A percentile compares a stretch with the other conserved stretches of the same genome.
phyloP scores from a whole-genome alignment of 2,113 vertebrate species.

The Oncorhynchus nerka region DNA sequence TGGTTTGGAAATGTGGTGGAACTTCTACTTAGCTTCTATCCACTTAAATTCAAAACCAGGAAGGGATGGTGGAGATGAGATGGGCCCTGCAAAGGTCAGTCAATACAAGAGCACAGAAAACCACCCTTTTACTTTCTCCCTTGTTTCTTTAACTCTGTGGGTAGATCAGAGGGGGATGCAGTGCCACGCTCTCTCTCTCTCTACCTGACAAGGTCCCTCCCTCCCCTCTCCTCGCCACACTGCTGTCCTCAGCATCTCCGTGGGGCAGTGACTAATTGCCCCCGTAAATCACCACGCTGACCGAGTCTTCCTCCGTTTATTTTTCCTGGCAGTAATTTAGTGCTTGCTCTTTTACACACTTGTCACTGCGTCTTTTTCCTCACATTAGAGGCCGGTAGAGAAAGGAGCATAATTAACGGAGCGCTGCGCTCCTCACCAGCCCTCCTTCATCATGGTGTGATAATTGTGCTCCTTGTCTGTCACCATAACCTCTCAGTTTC shows the following conservation, averaged over 20 bases:
- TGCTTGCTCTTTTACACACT: constrained; percentile 99
- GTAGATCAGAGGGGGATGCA: constrained; percentile 58
- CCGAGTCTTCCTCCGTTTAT: constrained; percentile 92
- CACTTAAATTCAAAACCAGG: background rate
- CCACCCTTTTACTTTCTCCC: constrained; percentile 49
- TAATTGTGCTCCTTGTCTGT: constrained; percentile 99
- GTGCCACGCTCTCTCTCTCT: constrained; percentile 49
- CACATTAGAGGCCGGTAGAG: constrained; percentile 98
- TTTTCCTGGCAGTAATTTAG: constrained; percentile 99
- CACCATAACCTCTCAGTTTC: constrained; percentile 89
- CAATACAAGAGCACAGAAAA: constrained; percentile 51
- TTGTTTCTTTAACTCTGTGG: constrained; percentile 64
- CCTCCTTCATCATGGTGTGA: constrained; percentile 99
- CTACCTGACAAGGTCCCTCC: constrained; percentile 2
- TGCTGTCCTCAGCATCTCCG: constrained; percentile 88
- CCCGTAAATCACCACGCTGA: constrained; percentile 95
- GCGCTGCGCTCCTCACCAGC: constrained; percentile 81
- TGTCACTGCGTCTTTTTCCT: constrained; percentile 99
- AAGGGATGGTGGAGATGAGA: background rate
- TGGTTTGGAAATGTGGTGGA: background rate
- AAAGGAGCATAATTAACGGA: constrained; percentile 99
- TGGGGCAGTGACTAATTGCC: constrained; percentile 99
- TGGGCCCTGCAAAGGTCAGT: constrained; percentile 41
- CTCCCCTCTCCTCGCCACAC: constrained; percentile 59
- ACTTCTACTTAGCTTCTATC: background rate